phyloP scores from a whole-genome alignment of 2,113 vertebrate species.

The Oncorhynchus mykiss region DNA sequence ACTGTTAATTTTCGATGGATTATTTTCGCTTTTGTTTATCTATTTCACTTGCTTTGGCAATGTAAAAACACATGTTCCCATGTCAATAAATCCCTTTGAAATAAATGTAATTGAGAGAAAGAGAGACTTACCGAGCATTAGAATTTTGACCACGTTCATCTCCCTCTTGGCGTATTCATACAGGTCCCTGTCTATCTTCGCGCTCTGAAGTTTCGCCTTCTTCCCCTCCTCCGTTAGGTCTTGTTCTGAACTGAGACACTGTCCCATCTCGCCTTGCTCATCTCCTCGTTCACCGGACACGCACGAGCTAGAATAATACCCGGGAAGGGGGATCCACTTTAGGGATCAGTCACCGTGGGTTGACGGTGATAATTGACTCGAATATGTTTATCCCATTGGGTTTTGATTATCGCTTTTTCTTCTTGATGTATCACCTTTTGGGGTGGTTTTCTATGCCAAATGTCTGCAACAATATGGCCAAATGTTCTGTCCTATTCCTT shows the following conservation, averaged over 20 bases:
- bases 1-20: no score
- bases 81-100: no score
- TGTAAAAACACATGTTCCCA: no score
- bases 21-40: no score
- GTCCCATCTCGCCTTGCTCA: conserved; percentile 70
- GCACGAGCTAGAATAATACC: conserved; percentile 20
- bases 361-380: not conserved
- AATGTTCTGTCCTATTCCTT: not conserved
- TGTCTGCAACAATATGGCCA: not conserved
- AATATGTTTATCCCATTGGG: not conserved
- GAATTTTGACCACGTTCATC: conserved; percentile 76
- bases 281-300: conserved; percentile 40
- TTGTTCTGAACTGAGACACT: conserved; percentile 74
- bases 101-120: not conserved
- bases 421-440: not conserved
- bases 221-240: conserved; percentile 70
- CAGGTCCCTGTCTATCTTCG: conserved; percentile 71
- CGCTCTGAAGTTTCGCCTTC: conserved; percentile 68
- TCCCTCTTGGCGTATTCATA: conserved; percentile 72
- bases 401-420: not conserved
- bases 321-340: not conserved
- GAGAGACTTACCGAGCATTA: conserved; percentile 69
- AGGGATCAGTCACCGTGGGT: not conserved
- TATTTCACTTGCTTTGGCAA: no score
- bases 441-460: not conserved